phyloP scores from a whole-genome alignment of 2,888 invertebrate genomes.

The Chironomus riparius region DNA sequence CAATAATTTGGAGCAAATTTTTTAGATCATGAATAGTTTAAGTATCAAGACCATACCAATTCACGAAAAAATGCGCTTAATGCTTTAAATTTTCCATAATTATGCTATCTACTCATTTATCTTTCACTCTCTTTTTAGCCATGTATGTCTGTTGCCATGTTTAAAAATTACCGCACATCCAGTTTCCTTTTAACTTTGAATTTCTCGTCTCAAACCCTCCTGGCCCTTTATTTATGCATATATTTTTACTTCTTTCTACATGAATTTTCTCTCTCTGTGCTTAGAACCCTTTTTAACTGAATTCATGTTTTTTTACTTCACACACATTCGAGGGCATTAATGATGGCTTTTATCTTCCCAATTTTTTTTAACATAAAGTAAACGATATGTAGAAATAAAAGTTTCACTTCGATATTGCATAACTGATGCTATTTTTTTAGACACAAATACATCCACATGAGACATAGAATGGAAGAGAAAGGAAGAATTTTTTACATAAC shows the following conservation, averaged over 20 bases:
- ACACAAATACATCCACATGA: too few species aligned
- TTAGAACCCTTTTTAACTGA: constrained; percentile 14
- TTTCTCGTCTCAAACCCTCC: too few species aligned
- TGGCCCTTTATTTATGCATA: too few species aligned
- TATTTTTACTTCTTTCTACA: too few species aligned
- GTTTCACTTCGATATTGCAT: not conserved
- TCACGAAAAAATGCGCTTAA: too few species aligned
- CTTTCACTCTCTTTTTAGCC: not conserved
- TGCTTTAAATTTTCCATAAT: not conserved
- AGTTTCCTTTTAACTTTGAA: not conserved
- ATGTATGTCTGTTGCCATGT: constrained; percentile 16
- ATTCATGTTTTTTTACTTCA: not conserved
- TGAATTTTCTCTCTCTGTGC: not conserved
- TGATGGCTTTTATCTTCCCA: constrained; percentile 25
- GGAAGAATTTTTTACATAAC: not conserved
- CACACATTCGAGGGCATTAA: constrained; percentile 11
- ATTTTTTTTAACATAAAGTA: constrained; percentile 6
- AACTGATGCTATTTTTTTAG: not conserved
- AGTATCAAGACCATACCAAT: too few species aligned
- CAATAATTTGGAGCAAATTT: too few species aligned
- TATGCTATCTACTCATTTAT: not conserved
- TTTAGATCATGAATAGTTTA: too few species aligned
- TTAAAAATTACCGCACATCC: constrained; percentile 11
- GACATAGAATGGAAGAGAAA: too few species aligned
- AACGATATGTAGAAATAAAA: not conserved